Evolutionary conservation across 1,140 invertebrate genomes (phyloP).

Genomic region (Bradysia coprophila): DNA sequence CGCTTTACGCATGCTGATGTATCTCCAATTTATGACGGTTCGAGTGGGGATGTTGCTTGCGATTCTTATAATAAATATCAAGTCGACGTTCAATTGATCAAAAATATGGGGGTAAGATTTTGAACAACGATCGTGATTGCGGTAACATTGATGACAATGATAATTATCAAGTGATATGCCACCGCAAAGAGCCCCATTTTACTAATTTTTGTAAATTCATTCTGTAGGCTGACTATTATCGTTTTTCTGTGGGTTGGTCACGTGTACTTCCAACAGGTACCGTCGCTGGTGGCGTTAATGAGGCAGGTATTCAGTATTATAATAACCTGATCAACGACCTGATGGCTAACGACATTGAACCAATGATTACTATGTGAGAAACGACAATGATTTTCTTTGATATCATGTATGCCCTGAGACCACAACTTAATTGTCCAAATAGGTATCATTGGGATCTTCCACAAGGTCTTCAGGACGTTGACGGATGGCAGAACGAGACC

Average conservation of each 20-base stretch:
- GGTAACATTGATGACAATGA: background rate
- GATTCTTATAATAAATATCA: background rate
- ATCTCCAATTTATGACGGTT: background rate
- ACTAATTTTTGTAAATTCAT: too few relatives aligned
- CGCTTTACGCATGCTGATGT: background rate
- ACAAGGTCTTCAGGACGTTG: background rate
- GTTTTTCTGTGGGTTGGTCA: conserved; percentile 37
- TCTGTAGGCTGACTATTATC: conserved; percentile 21
- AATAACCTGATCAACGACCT: conserved; percentile 24
- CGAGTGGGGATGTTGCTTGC: background rate
- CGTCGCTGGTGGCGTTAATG: conserved; percentile 7
- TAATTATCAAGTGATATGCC: background rate
- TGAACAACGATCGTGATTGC: too few relatives aligned
- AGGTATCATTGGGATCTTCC: background rate
- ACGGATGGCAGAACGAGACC: background rate
- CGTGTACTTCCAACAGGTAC: conserved; percentile 28
- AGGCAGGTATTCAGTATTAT: conserved; percentile 14
- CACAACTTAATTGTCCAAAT: too few relatives aligned
- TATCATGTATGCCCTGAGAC: too few relatives aligned
- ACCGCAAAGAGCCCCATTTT: too few relatives aligned
- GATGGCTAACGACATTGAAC: conserved; percentile 26
- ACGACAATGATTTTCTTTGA: too few relatives aligned
- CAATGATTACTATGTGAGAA: conserved; percentile 17
- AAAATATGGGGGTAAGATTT: background rate
- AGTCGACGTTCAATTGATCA: background rate